Conservation (phyloP, 2,888 invertebrate genomes). For the Cerastis leucographa region DNA sequence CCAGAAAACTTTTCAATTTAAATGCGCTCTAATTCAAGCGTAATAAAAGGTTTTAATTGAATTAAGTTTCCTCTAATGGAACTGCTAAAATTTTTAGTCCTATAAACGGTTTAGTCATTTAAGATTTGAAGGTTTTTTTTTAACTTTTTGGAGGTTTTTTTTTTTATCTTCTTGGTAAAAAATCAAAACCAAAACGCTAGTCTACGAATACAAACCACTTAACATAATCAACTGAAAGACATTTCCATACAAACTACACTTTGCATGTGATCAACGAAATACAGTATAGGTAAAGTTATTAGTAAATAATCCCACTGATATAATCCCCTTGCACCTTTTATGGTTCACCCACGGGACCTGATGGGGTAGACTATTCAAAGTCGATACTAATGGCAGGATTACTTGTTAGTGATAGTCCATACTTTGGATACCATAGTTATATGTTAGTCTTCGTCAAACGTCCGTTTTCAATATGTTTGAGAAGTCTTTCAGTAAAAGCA, state of each 20-base stretch:
- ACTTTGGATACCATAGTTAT: not conserved
- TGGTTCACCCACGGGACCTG: conserved; percentile 18
- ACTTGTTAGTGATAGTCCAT: conserved; percentile 15
- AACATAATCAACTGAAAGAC: conserved; percentile 13
- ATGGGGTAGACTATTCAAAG: conserved; percentile 37
- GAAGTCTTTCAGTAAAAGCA: conserved; percentile 4
- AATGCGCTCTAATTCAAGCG: conserved; percentile 26
- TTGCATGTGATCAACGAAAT: conserved; percentile 20
- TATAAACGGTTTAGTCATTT: conserved; percentile 1
- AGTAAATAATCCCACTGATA: conserved; percentile 39
- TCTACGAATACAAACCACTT: not conserved
- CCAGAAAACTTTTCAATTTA: conserved; percentile 43
- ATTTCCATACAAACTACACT: conserved; percentile 19
- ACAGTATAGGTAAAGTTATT: conserved; percentile 41
- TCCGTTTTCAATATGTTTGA: not conserved
- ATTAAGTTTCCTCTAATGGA: conserved; percentile 32
- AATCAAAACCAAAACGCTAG: not conserved
- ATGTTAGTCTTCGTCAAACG: conserved; percentile 1
- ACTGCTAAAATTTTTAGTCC: conserved; percentile 4
- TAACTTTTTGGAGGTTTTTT: no score
- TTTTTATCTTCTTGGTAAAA: no score
- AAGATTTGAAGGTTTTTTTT: not conserved
- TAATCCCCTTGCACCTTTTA: conserved; percentile 38
- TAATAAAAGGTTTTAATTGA: conserved; percentile 33
- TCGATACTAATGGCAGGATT: conserved; percentile 36